Evolutionary conservation across 2,113 vertebrate species (phyloP), one percentile per base, ranked within the genome.

Genomic region (Acinonyx jubatus): DNA sequence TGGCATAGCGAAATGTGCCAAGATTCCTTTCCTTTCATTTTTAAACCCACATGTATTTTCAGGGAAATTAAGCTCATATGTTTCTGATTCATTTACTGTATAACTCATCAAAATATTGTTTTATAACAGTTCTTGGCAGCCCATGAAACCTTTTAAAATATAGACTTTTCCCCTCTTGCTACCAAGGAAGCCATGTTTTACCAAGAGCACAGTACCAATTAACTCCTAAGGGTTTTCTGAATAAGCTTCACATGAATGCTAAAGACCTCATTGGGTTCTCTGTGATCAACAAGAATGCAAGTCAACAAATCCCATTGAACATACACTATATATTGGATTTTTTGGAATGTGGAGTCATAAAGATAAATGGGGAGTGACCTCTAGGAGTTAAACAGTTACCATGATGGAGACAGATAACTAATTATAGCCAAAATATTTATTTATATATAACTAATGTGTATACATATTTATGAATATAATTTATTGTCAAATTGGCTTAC

Each of bases 91-190:
- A 98, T 98, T 97, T 98, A 96, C 97, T 98, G 97, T 97, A 97
- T 98, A 98, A 98, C 95, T 97, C 97, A 97, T 98, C 97, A 98
- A 98, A 98, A 98, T 98, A 97, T 98, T 98, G 97, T 98, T 98
- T 98, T 98, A 98, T 98, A 98, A 98, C 94, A 94, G 97, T 95
- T 93, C 94, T 98, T 98, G 97, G 97, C 97, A 97, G 96, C 82
- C 71, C 50, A 94, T 81, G 91, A 98, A 97, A 95, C 91, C 88
- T 94, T 98, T 98, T 94, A 98, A 98, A 98, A 98, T 98, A 97
- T 81, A 96, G 97, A 92, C 94, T 92, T 92, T 94, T 66, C 63
- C 52, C 84, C 18, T 96, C 68, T 89, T 97, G 95, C 97, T 98
- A 97, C 97, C 87, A 79, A 93, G 78, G 94, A 96, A 98, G 94